Base-by-base conservation (phyloP, 2,113 vertebrate species). In the Otis tarda region DNA sequence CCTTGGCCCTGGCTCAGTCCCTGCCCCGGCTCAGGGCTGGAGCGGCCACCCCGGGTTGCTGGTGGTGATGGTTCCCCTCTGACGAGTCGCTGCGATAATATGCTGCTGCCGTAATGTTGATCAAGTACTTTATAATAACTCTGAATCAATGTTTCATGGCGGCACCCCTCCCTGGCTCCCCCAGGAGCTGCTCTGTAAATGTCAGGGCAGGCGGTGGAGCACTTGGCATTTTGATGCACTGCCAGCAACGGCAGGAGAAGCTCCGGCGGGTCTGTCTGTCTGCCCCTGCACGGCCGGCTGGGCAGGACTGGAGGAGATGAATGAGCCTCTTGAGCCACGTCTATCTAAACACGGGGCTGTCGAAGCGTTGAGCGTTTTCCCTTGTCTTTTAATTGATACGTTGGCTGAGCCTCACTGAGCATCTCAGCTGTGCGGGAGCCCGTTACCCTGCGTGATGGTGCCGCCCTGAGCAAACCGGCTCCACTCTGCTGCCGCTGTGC, bases 71-170 rank as follows among this genome's bases (percentile, higher is more conserved):
- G 57, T 80, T 96, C 76, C 73, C 83, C 63, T 86, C 88, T 57
- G 70, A 56, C 3, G 14, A 94, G 85, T 49, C 2, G 1, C 83
- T 47, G 74, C 74, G 31, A 53, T 89, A 61, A 69, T 31, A 50
- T 61, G 87, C 83, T 76, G 89, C 90, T 76, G 74, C 90, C 17
- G n/a, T 83, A 73, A 83, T 61, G 85, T 95, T 94, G 93, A 94
- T 95, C 88, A 83, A 95, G 95, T 91, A 74, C 77, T 96, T 94
- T 91, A 83, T 94, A 92, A 94, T 93, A 96, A 96, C 89, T 94
- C 86, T 90, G 95, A 96, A 96, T 96, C 96, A 94, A 91, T 95
- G 96, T 96, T 96, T 96, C 95, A 89, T 84, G 96, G 94, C 80
- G 6, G 89, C 94, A 94, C 90, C 96, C 87, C 94, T 86, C 92